Evolutionary conservation across 2,888 invertebrate genomes (phyloP), one percentile per base, ranked within the genome.

Genomic region (Caenorhabditis sulstoni): DNA sequence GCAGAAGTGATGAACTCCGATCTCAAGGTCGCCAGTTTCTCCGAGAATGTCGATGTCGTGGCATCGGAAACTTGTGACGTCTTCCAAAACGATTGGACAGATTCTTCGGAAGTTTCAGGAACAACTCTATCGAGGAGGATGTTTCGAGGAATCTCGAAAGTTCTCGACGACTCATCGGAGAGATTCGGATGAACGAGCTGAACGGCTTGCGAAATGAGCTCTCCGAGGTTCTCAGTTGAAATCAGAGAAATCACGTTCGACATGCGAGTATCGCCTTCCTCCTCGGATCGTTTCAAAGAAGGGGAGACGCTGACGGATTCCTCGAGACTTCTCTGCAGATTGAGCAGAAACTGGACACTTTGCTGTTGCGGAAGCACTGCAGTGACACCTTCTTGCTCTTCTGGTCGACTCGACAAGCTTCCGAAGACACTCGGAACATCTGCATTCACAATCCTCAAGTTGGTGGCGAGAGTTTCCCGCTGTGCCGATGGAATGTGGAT

Each of bases 1-100:
- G 66, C 75, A 50, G 75, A 75, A 16, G 37, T n/a, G 16, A 67
- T 55, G n/a, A 75, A 75, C 45, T 75, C 75, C 9, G 75, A 44
- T n/a, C 20, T 66, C 41, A 75, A 16, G 1, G 45, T 52, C 11
- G 47, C 12, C 22, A 67, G 14, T 52, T 75, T 66, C 14, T 67
- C 47, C 11, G 66, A 20, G 23, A 75, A 45, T 3, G 41, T 61
- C 4, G 66, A 61, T 2, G 45, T 49, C 3, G 67, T 62, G 8
- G 57, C 37, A 12, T 73, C 64, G n/a, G 65, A 64, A 16, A 61
- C 35, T 16, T 66, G 41, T 0, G 47, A 53, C 16, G 77, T 77
- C 22, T 65, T 65, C 65, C 64, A 77, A 49, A 77, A 77, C 5
- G 59, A 39, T 55, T 70, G 70, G 53, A 77, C 22, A 0, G 35